Conservation (phyloP, 2,888 invertebrate species). For the Parelbella ahira region DNA sequence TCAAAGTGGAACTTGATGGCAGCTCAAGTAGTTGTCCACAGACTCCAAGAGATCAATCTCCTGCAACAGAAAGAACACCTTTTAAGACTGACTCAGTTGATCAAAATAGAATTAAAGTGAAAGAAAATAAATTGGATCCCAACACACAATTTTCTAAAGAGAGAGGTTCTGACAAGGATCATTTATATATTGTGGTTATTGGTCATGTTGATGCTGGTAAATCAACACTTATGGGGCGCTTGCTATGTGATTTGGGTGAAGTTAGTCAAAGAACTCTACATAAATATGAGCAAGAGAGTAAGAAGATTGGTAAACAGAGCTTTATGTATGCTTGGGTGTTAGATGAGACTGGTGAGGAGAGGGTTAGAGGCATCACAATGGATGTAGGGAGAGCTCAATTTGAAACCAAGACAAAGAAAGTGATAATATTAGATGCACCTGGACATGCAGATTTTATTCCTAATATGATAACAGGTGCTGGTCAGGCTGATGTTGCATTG, state of each 20-base stretch:
- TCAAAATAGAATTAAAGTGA: constrained; percentile 67
- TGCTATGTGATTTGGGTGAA: constrained; percentile 92
- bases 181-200: constrained; percentile 94
- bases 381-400: constrained; percentile 97
- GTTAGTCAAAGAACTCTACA: constrained; percentile 94
- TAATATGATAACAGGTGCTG: constrained; percentile 99
- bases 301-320: constrained; percentile 98
- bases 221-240: constrained; percentile 97
- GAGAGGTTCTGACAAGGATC: constrained; percentile 89
- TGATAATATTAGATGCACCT: constrained; percentile 96
- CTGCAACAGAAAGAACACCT: constrained; percentile 80
- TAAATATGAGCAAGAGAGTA: constrained; percentile 98
- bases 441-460: constrained; percentile 99
- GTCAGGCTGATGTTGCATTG: constrained; percentile 98
- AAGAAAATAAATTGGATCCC: constrained; percentile 81
- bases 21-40: constrained; percentile 50
- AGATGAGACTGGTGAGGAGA: constrained; percentile 99
- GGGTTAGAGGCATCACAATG: constrained; percentile 98
- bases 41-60: constrained; percentile 86
- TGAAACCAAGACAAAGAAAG: constrained; percentile 90
- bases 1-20: constrained; percentile 64
- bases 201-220: constrained; percentile 99
- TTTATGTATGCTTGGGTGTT: constrained; percentile 99
- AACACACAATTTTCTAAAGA: constrained; percentile 85
- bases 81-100: constrained; percentile 55